Conservation (phyloP, 2,797 vertebrate species). For the Margarornis squamiger region DNA sequence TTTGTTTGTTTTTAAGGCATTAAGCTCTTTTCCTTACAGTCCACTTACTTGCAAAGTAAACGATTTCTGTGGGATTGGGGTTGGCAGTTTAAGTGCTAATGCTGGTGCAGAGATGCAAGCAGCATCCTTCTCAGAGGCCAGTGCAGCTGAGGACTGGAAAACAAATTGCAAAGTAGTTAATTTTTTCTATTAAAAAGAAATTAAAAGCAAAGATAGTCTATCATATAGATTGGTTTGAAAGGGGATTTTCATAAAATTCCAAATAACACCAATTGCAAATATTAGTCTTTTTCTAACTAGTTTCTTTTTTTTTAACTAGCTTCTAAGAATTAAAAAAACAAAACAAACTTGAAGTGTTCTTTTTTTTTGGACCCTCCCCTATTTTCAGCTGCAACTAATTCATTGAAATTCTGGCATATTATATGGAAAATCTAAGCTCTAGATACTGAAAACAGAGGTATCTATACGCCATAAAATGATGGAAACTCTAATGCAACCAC, state of each 20-base stretch:
- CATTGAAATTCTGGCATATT: neutral
- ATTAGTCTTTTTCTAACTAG: neutral
- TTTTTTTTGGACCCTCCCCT: rapidly evolving
- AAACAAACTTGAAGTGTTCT: neutral
- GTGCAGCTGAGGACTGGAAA: conserved; percentile 74
- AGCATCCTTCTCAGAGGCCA: conserved; percentile 84
- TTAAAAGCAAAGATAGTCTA: neutral
- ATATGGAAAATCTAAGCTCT: neutral
- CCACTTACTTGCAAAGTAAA: conserved; percentile 91
- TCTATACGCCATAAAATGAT: neutral
- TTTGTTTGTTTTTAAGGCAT: neutral
- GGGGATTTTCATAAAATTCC: neutral
- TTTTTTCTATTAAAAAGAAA: neutral
- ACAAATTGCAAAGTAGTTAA: conserved; percentile 4
- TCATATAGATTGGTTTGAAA: neutral
- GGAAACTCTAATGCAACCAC: neutral
- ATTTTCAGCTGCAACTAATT: neutral
- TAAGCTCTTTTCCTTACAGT: neutral
- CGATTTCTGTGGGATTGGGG: conserved; percentile 86
- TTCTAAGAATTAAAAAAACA: neutral
- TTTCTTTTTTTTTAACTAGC: neutral
- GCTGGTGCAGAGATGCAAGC: conserved; percentile 78
- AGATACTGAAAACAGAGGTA: neutral
- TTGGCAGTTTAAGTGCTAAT: conserved; percentile 85
- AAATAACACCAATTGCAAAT: neutral